Evolutionary conservation across 2,797 vertebrate species (phyloP).

Genomic region (Cyclopterus lumpus): DNA sequence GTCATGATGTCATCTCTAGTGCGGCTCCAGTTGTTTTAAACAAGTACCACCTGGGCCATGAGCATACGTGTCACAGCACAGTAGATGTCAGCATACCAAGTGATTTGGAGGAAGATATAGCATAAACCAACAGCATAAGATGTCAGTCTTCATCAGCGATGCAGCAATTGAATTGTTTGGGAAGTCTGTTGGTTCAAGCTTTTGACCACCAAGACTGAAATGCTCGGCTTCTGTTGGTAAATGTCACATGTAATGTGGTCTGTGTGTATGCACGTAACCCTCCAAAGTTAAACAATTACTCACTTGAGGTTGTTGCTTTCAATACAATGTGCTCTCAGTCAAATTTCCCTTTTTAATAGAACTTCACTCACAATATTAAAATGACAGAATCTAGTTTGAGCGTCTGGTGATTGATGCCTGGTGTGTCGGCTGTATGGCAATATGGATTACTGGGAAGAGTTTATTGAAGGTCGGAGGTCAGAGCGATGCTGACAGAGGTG

Average conservation of each 20-base stretch:
- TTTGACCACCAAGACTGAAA: constrained; percentile 21
- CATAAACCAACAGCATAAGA: constrained; percentile 25
- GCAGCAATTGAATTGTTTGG: neutral
- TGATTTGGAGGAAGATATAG: constrained; percentile 1
- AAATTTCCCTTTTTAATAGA: constrained; percentile 11
- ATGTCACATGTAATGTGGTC: constrained; percentile 18
- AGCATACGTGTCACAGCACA: constrained; percentile 62
- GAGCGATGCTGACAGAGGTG: neutral
- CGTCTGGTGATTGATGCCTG: constrained; percentile 38
- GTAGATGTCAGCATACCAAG: constrained; percentile 28
- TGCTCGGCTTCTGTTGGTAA: constrained; percentile 23
- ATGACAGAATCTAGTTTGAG: neutral
- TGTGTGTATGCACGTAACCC: constrained; percentile 4
- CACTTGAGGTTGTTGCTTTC: constrained; percentile 6
- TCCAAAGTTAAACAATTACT: constrained; percentile 17
- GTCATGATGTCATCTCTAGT: constrained; percentile 69
- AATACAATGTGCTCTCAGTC: constrained; percentile 21
- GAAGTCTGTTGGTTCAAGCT: neutral
- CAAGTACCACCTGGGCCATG: constrained; percentile 58
- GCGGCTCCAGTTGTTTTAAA: constrained; percentile 55
- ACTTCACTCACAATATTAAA: constrained; percentile 1
- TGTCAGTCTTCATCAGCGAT: constrained; percentile 19
- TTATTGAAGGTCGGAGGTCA: constrained; percentile 41
- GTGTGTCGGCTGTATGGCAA: constrained; percentile 24
- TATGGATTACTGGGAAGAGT: constrained; percentile 32